Conservation (phyloP, 2,797 vertebrate species). For the Megalops cyprinoides region DNA sequence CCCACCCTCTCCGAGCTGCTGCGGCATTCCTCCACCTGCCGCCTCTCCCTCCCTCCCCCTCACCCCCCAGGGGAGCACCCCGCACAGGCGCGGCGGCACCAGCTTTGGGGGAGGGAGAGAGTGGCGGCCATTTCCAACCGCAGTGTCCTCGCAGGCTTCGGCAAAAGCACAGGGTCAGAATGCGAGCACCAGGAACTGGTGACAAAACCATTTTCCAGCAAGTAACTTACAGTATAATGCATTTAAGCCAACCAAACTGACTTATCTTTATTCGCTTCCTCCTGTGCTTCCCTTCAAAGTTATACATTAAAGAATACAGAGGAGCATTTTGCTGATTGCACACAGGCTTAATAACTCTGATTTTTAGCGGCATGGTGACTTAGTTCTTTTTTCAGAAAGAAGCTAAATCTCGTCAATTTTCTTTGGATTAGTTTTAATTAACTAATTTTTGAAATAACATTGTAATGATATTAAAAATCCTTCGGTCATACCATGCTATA, state of each 20-base stretch:
- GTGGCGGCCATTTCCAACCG: constrained; percentile 28
- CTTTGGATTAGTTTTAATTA: neutral
- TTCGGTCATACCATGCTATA: neutral
- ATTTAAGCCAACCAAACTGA: too few species aligned
- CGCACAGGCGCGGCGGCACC: constrained; percentile 26
- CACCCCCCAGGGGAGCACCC: constrained; percentile 18
- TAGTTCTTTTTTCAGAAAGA: too few species aligned
- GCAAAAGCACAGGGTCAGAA: too few species aligned
- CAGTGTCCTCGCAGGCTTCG: neutral
- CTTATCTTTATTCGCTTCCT: too few species aligned
- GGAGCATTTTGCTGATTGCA: neutral
- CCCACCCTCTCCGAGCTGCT: constrained; percentile 58
- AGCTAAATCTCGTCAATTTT: neutral
- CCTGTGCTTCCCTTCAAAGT: too few species aligned
- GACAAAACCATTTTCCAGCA: neutral
- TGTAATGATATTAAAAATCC: neutral
- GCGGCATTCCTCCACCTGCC: constrained; percentile 68
- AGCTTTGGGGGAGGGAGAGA: constrained; percentile 34
- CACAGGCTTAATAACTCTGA: neutral
- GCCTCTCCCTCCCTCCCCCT: constrained; percentile 52
- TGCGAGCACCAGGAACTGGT: too few species aligned
- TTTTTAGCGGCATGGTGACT: neutral
- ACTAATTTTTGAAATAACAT: neutral
- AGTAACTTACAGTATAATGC: too few species aligned
- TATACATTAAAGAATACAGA: too few species aligned